Percentiles rank a stretch among this genome's conserved stretches.
Evolutionary conservation across 2,888 invertebrate species (phyloP).

Genomic region (Orthonychiurus folsomi): DNA sequence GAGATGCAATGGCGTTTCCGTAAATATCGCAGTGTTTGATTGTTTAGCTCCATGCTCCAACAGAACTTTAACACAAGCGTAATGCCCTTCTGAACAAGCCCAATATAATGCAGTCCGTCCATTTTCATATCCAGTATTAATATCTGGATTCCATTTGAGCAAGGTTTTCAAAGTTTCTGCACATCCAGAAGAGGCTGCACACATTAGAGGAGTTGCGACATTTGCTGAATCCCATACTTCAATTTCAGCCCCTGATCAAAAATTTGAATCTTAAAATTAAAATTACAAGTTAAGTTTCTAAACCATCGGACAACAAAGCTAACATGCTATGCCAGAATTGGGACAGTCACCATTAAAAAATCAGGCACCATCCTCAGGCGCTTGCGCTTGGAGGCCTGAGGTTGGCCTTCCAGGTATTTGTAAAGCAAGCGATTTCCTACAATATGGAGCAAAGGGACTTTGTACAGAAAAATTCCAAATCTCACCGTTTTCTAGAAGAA

Average conservation of each 20-base stretch:
- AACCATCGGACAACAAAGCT: too few species aligned
- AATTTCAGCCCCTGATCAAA: slow-evolving; percentile 23
- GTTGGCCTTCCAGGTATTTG: too few species aligned
- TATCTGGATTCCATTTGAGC: slow-evolving; percentile 14
- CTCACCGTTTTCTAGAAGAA: slow-evolving; percentile 17
- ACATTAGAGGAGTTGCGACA: slow-evolving; percentile 24
- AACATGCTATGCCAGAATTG: too few species aligned
- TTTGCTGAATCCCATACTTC: slow-evolving; percentile 18
- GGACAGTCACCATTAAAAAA: too few species aligned
- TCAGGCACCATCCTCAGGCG: too few species aligned
- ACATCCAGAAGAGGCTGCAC: slow-evolving; percentile 22
- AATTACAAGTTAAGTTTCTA: too few species aligned
- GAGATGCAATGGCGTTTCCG: slow-evolving; percentile 64
- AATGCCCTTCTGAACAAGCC: slow-evolving; percentile 67
- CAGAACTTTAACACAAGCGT: slow-evolving; percentile 63
- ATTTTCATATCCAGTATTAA: slow-evolving; percentile 37
- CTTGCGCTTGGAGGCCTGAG: too few species aligned
- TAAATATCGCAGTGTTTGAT: slow-evolving; percentile 45
- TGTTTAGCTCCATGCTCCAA: slow-evolving; percentile 69
- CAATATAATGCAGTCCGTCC: slow-evolving; percentile 67
- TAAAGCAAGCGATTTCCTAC: too few species aligned
- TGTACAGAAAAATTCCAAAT: too few species aligned
- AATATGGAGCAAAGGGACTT: too few species aligned
- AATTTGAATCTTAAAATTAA: too few species aligned
- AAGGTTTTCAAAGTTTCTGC: slow-evolving; percentile 15